A percentile compares a stretch with the other conserved stretches of the same genome.
These are phyloP conservation scores for Nyleta sp. DNA, from an alignment of 2,888 invertebrate species.

Conservation along the genomic window DNA sequence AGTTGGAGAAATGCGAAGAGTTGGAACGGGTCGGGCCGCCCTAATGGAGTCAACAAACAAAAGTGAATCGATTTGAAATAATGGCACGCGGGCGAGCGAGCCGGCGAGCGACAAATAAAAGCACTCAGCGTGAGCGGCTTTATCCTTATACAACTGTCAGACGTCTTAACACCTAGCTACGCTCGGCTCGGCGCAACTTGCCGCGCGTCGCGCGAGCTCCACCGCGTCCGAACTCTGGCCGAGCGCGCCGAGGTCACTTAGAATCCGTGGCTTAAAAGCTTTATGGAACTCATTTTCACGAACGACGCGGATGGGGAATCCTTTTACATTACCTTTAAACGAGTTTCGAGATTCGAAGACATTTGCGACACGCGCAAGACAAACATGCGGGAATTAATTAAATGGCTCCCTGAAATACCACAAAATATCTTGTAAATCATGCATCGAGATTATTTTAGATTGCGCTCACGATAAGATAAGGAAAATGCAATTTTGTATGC, in stretches of 20 bases:
- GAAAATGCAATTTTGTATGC: background rate
- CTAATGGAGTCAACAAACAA: constrained; percentile 81
- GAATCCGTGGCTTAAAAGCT: constrained; percentile 72
- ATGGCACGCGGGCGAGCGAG: constrained; percentile 75
- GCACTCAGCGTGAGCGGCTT: constrained; percentile 80
- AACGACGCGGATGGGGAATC: constrained; percentile 58
- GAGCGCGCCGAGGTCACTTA: constrained; percentile 53
- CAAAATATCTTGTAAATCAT: constrained; percentile 20
- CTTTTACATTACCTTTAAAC: constrained; percentile 64
- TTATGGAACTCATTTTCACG: constrained; percentile 77
- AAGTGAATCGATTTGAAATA: constrained; percentile 80
- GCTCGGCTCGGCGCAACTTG: constrained; percentile 67
- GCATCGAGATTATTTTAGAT: constrained; percentile 12
- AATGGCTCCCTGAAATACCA: constrained; percentile 30
- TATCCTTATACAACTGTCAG: constrained; percentile 80
- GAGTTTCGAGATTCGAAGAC: constrained; percentile 57
- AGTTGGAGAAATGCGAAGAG: constrained; percentile 56
- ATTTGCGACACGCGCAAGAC: constrained; percentile 55
- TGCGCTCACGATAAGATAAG: background rate
- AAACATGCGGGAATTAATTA: constrained; percentile 58
- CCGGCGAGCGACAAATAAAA: constrained; percentile 78
- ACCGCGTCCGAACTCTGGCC: constrained; percentile 44
- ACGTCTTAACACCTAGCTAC: constrained; percentile 76
- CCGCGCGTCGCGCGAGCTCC: constrained; percentile 27
- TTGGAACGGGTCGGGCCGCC: constrained; percentile 57